A percentile compares a stretch with the other conserved stretches of the same genome.
Conservation (phyloP, 2,888 invertebrate species). For the Perithous albicinctus region DNA sequence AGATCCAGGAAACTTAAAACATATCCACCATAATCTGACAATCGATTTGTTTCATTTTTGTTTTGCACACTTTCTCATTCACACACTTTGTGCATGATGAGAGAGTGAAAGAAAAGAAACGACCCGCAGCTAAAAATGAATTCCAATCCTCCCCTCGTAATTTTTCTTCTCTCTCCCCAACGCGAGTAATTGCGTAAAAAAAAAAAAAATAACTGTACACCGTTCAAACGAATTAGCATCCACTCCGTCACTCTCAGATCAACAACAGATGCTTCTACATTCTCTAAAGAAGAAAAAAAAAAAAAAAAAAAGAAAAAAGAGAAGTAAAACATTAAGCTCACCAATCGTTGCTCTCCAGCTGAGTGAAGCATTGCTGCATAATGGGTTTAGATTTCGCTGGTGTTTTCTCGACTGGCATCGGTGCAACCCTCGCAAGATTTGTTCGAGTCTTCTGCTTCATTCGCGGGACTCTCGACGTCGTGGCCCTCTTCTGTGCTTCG, state of each 20-base stretch:
- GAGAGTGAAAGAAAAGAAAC: not conserved
- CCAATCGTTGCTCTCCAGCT: conserved; percentile 91
- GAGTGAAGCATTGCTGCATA: conserved; percentile 87
- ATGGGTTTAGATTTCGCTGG: conserved; percentile 89
- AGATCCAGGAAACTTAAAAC: no score
- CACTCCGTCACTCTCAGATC: not conserved
- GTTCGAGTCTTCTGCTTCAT: conserved; percentile 68
- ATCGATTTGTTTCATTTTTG: no score
- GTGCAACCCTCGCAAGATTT: conserved; percentile 70
- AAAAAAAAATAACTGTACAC: not conserved
- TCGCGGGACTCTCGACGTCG: conserved; percentile 75
- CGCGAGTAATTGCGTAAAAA: not conserved
- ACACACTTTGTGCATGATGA: no score
- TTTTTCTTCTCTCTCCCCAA: not conserved
- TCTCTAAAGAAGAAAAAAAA: no score
- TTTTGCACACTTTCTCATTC: no score
- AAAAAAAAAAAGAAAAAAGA: no score
- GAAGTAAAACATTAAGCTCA: conserved; percentile 70
- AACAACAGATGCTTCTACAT: not conserved
- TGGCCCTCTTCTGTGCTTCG: conserved; percentile 64
- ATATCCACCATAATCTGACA: no score
- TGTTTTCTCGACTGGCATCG: conserved; percentile 81
- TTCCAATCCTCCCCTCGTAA: not conserved
- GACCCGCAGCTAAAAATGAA: not conserved
- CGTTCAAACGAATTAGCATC: conserved; percentile 1